Evolutionary conservation across 1,140 invertebrate genomes (phyloP).

Genomic region (roundworm (Caenorhabditis elegans)): WBcel235 BX284602.5:12857001-12857500

Average conservation of each 20-base stretch:
- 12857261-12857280: slow-evolving; percentile 48
- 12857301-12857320: slow-evolving; percentile 48
- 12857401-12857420: slow-evolving; percentile 44
- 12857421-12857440: slow-evolving; percentile 37
- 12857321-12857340: slow-evolving; percentile 47
- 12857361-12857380: not conserved
- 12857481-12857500: slow-evolving; percentile 46
- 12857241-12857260: slow-evolving; percentile 50
- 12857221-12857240: slow-evolving; percentile 46
- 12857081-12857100: slow-evolving; percentile 46
- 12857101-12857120: slow-evolving; percentile 47
- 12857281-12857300: slow-evolving; percentile 48
- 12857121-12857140: slow-evolving; percentile 22
- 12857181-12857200: too few species aligned
- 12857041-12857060: slow-evolving; percentile 48
- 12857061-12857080: slow-evolving; percentile 44
- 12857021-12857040: not conserved
- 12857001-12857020: too few species aligned
- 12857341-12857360: slow-evolving; percentile 12
- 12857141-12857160: slow-evolving; percentile 48
- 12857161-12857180: slow-evolving; percentile 39
- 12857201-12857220: too few species aligned
- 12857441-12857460: slow-evolving; percentile 48
- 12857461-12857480: slow-evolving; percentile 47
- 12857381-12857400: slow-evolving; percentile 35